A percentile compares a stretch with the other conserved stretches of the same genome.
phyloP scores from a whole-genome alignment of 2,797 vertebrate species.

The Peromyscus melanophrys region DNA sequence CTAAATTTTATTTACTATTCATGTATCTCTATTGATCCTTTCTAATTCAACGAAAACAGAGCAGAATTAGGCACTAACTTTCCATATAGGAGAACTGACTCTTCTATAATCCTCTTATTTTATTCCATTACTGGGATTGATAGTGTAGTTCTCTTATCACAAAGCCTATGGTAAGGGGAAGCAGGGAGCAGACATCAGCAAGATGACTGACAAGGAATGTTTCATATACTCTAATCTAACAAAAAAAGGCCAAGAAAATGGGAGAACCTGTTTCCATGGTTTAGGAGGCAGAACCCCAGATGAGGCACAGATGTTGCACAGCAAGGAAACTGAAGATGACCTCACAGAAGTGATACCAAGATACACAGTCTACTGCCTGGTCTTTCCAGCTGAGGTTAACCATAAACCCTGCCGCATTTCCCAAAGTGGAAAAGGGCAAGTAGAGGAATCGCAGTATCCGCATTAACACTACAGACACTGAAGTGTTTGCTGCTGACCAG shows the following conservation, averaged over 20 bases:
- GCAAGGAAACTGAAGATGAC: not conserved
- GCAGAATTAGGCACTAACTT: not conserved
- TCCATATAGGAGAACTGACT: not conserved
- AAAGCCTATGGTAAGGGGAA: not conserved
- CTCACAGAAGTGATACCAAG: not conserved
- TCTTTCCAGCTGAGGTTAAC: not conserved
- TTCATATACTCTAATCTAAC: not conserved
- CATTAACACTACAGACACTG: not conserved
- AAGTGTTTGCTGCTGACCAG: not conserved
- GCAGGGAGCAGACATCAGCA: not conserved
- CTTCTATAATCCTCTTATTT: not conserved
- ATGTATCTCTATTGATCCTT: not conserved
- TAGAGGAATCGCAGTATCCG: not conserved
- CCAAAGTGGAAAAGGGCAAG: accelerated
- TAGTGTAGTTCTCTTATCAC: not conserved
- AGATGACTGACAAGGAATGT: not conserved
- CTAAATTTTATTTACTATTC: slow-evolving; percentile 55
- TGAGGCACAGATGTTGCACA: not conserved
- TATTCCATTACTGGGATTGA: not conserved
- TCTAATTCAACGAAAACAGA: not conserved
- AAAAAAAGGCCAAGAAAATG: not conserved
- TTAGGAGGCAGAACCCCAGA: not conserved
- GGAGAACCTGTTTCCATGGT: not conserved
- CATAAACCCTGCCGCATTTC: not conserved
- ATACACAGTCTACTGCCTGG: not conserved